Base-by-base conservation (phyloP, 1,140 invertebrate genomes). In the Dreissena rostriformis region DNA sequence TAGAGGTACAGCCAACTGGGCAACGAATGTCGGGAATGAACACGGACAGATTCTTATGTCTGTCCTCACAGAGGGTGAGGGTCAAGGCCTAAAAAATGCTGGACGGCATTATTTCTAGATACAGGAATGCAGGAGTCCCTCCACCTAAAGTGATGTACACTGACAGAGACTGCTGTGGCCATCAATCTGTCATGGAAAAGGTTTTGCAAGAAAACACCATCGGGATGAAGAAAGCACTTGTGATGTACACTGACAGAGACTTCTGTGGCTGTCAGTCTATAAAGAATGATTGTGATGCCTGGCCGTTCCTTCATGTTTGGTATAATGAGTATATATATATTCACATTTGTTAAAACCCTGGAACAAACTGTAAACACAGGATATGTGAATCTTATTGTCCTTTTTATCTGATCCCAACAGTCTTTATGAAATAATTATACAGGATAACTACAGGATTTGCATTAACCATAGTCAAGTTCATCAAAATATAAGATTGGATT, bases 41-140 rank as follows among this genome's bases (percentile, higher is more conserved):
- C 68, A 84, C 77, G 88, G 88, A 4, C 86, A 89, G 68, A 82
- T 87, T 0, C 55, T 89, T 12, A 87, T 84, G 63, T 74, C 67
- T 26, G 82, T 89, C 49, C 72, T 88, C 55, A 88, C 87, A 15
- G 49, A 67, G 1, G 11, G 53, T 4, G 87, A 86, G 68, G 79
- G 86, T 8, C 19, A 80, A 17, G 52, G 49, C 1, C 6, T 28
- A 86, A 10, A 24, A 52, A 8, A 73, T 73, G 29, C 14, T 52
- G 11, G 19, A 52, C n/a, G 71, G 52, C 49, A 52, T 87, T 17
- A 55, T 71, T 12, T 11, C 14, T 19, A 49, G 76, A 6, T 85
- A 85, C 51, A 14, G n/a, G 1, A 24, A 19, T n/a, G 83, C 83
- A 26, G 61, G 11, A 6, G 70, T 83, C 7, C 26, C 68, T 2